Evolutionary conservation across 2,888 invertebrate genomes (phyloP).

Genomic region (Drosophila gaucha): DNA sequence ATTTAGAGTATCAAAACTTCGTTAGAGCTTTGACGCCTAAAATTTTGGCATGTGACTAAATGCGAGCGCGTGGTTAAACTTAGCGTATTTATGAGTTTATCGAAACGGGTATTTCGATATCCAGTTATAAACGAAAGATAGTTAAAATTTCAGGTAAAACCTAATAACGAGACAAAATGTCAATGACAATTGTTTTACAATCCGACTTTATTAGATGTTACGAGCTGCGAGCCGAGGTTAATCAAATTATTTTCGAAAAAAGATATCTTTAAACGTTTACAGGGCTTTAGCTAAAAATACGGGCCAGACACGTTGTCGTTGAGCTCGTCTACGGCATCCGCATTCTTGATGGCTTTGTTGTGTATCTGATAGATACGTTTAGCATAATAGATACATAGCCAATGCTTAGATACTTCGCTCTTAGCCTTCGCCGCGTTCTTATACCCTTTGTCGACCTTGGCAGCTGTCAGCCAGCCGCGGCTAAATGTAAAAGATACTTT

Average conservation of each 20-base stretch:
- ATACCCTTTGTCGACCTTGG: conserved; percentile 37
- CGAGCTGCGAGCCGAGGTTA: neutral
- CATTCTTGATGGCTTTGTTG: conserved; percentile 22
- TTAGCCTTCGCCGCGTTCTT: conserved; percentile 22
- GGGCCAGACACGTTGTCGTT: neutral
- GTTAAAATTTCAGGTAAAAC: neutral
- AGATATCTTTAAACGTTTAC: too few species aligned
- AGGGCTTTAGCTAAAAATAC: too few species aligned
- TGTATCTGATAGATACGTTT: conserved; percentile 20
- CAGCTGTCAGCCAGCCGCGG: conserved; percentile 1
- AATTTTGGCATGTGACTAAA: neutral
- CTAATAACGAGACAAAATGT: neutral
- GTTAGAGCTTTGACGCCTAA: too few species aligned
- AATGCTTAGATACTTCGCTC: conserved; percentile 16
- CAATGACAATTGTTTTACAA: conserved; percentile 1
- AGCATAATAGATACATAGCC: neutral
- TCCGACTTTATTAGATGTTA: neutral
- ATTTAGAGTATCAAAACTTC: neutral
- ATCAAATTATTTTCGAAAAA: too few species aligned
- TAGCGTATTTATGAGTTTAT: conserved; percentile 23
- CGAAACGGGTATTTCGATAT: conserved; percentile 10
- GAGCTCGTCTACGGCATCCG: conserved; percentile 21
- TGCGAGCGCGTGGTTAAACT: neutral
- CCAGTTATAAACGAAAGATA: conserved; percentile 8
- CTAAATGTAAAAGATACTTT: conserved; percentile 30